Evolutionary conservation across 92 coral and sea anemone species (phyloP).

Genomic region (Zoanthus sociatus): DNA sequence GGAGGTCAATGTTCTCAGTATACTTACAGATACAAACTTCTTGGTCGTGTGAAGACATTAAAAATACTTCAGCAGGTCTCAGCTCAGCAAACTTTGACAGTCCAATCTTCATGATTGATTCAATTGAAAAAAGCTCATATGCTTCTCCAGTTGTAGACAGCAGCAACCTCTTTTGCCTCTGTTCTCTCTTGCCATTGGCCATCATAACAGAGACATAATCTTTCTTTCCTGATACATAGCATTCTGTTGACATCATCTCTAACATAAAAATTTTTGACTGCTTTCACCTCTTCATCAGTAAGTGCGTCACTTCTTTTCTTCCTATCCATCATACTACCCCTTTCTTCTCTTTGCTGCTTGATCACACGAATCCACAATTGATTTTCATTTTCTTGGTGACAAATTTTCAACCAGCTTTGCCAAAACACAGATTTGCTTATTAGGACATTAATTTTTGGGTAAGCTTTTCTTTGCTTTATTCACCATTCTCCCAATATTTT

Average conservation of each 20-base stretch:
- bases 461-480: conserved; percentile 58
- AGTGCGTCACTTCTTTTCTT: conserved; percentile 69
- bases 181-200: conserved; percentile 41
- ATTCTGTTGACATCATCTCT: conserved; percentile 66
- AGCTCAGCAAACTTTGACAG: conserved; percentile 64
- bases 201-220: conserved; percentile 58
- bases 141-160: conserved; percentile 51
- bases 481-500: conserved; percentile 55
- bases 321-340: conserved; percentile 45
- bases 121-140: conserved; percentile 41
- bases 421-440: conserved; percentile 51
- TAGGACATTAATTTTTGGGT: conserved; percentile 56
- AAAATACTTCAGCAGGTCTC: conserved; percentile 60
- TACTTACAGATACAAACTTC: conserved; percentile 65
- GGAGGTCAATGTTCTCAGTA: conserved; percentile 68
- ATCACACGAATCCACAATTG: conserved; percentile 60
- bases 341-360: conserved; percentile 41
- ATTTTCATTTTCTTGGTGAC: conserved; percentile 59
- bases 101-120: conserved; percentile 50
- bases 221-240: conserved; percentile 66
- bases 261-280: conserved; percentile 51
- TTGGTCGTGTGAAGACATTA: conserved; percentile 51
- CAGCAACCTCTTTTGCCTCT: conserved; percentile 10
- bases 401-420: conserved; percentile 58
- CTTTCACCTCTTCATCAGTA: conserved; percentile 48